A percentile compares a stretch with the other conserved stretches of the same genome.
phyloP scores from a whole-genome alignment of 2,113 vertebrate species.

The Lamprotornis superbus region DNA sequence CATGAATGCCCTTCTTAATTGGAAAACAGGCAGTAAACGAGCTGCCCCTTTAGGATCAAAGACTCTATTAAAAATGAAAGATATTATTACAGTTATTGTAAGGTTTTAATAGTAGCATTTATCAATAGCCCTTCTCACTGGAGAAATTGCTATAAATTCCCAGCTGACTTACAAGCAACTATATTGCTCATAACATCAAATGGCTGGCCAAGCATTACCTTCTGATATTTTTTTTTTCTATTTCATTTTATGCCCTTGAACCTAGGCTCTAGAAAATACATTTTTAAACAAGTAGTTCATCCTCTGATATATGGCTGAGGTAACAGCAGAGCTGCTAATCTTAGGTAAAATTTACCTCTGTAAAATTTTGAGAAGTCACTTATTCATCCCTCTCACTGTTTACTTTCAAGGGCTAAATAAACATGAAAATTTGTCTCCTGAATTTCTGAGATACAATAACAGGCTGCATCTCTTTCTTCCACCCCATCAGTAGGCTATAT shows the following conservation, averaged over 20 bases:
- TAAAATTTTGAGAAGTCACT: background rate
- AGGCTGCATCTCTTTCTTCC: background rate
- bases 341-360: background rate
- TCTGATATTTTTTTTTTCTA: background rate
- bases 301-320: background rate
- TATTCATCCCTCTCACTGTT: background rate
- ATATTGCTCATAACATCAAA: background rate
- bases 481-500: background rate
- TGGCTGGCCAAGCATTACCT: background rate
- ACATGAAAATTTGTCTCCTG: background rate
- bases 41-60: constrained; percentile 7
- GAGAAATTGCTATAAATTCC: background rate
- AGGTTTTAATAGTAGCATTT: constrained; percentile 10
- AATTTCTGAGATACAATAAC: background rate
- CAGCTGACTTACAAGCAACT: background rate
- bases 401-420: background rate
- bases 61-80: background rate
- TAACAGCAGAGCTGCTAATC: background rate
- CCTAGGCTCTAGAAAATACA: background rate
- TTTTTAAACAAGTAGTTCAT: background rate
- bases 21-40: background rate
- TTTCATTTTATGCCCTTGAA: background rate
- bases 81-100: background rate
- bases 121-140: background rate
- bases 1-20: background rate